phyloP scores from a whole-genome alignment of 1,140 invertebrate species.

The Limonius californicus region DNA sequence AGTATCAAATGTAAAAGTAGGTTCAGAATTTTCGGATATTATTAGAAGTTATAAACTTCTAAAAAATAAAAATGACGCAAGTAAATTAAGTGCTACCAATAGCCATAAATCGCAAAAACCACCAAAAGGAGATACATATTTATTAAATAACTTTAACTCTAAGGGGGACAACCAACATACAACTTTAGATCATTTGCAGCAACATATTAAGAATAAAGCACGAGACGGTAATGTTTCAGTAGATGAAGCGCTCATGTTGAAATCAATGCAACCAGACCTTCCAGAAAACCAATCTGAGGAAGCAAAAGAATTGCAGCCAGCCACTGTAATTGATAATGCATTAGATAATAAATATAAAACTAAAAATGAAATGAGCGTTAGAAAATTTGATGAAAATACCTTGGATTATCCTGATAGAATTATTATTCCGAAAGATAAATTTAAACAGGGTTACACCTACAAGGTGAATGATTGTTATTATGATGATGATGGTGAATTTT shows the following conservation, averaged over 20 bases:
- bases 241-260: background rate
- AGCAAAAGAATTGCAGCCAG: background rate
- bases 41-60: conserved; percentile 44
- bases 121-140: background rate
- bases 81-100: background rate
- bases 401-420: conserved; percentile 57
- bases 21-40: conserved; percentile 48
- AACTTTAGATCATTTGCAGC: background rate
- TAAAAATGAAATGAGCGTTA: background rate
- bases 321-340: background rate
- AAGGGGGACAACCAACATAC: background rate
- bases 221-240: background rate
- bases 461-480: conserved; percentile 73
- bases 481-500: conserved; percentile 69
- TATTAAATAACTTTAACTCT: conserved; percentile 36
- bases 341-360: background rate
- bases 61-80: conserved; percentile 33
- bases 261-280: too few relatives aligned
- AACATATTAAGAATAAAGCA: background rate
- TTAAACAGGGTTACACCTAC: conserved; percentile 60
- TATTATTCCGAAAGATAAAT: conserved; percentile 59
- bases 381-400: conserved; percentile 26
- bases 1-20: background rate
- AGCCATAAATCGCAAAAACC: background rate
- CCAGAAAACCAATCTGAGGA: background rate